A percentile compares a stretch with the other conserved stretches of the same genome.
These are phyloP conservation scores for Cryptomyrus ogoouensis DNA, from an alignment of 2,113 vertebrate species.

Conservation along the genomic window DNA sequence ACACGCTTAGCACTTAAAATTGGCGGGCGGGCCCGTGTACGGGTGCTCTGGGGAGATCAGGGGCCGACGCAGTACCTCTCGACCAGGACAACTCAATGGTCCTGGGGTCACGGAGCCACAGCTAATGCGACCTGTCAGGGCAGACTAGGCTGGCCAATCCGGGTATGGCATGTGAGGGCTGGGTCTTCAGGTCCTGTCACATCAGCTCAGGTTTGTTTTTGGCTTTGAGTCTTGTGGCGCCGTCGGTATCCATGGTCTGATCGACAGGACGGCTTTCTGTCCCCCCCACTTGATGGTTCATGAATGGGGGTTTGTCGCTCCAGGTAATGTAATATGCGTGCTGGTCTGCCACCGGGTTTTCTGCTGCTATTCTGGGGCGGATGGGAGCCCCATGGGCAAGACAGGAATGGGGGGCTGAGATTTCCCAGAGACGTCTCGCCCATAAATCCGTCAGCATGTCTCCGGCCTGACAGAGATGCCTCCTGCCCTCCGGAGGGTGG, in stretches of 20 bases:
- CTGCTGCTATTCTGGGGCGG: neutral
- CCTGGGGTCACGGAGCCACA: neutral
- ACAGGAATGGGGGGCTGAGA: slow-evolving; percentile 26
- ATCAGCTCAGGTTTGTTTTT: neutral
- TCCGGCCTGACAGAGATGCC: slow-evolving; percentile 9
- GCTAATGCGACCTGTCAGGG: slow-evolving; percentile 11
- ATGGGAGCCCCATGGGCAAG: slow-evolving; percentile 14
- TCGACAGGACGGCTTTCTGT: neutral
- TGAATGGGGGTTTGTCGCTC: neutral
- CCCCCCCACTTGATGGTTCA: neutral
- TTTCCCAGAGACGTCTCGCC: slow-evolving; percentile 37
- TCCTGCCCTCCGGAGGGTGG: neutral
- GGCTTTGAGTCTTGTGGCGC: neutral
- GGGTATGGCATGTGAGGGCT: neutral
- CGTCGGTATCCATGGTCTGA: neutral
- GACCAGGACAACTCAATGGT: neutral
- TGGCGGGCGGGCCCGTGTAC: neutral
- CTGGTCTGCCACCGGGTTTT: neutral
- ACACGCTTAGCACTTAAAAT: slow-evolving; percentile 7
- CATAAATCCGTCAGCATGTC: slow-evolving; percentile 46
- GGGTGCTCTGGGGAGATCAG: neutral
- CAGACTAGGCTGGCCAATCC: neutral
- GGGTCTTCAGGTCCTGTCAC: neutral
- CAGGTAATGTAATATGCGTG: slow-evolving; percentile 6
- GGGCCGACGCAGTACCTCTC: neutral